Conservation (phyloP, 2,888 invertebrate genomes). For the Drosophila kambysellisi region DNA sequence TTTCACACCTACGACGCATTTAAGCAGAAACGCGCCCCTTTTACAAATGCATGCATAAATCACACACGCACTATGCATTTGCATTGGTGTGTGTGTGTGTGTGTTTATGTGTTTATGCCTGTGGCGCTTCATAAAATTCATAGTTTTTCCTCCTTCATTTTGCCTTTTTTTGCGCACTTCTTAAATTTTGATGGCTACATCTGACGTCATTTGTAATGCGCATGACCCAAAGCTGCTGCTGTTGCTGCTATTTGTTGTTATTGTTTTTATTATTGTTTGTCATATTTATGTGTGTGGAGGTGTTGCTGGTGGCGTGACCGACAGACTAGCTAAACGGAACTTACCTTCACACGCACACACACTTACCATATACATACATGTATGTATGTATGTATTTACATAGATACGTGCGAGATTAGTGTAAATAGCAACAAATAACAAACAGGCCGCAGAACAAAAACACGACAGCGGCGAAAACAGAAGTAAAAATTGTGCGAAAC, state of each 20-base stretch:
- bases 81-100: conserved; percentile 3
- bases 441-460: conserved; percentile 49
- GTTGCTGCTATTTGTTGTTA: conserved; percentile 33
- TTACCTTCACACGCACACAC: conserved; percentile 45
- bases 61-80: conserved; percentile 41
- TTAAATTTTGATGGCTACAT: conserved; percentile 73
- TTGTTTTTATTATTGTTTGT: conserved; percentile 42
- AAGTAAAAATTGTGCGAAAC: conserved; percentile 5
- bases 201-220: conserved; percentile 77
- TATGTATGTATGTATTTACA: not conserved
- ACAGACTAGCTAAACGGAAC: conserved; percentile 79
- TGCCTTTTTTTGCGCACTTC: conserved; percentile 72
- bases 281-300: conserved; percentile 54
- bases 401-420: conserved; percentile 39
- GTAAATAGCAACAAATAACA: conserved; percentile 60
- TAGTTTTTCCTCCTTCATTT: conserved; percentile 48
- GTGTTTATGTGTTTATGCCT: conserved; percentile 31
- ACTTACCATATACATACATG: conserved; percentile 33
- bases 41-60: conserved; percentile 56
- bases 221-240: conserved; percentile 68
- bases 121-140: conserved; percentile 56
- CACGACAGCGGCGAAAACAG: conserved; percentile 19
- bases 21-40: conserved; percentile 23
- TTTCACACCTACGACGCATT: conserved; percentile 67
- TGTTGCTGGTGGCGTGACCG: conserved; percentile 70